Percentiles rank a stretch among this genome's conserved stretches.
These are phyloP conservation scores for Ptychochromis oligacanthus DNA, from an alignment of 2,113 vertebrate genomes.

Conservation along the genomic window DNA sequence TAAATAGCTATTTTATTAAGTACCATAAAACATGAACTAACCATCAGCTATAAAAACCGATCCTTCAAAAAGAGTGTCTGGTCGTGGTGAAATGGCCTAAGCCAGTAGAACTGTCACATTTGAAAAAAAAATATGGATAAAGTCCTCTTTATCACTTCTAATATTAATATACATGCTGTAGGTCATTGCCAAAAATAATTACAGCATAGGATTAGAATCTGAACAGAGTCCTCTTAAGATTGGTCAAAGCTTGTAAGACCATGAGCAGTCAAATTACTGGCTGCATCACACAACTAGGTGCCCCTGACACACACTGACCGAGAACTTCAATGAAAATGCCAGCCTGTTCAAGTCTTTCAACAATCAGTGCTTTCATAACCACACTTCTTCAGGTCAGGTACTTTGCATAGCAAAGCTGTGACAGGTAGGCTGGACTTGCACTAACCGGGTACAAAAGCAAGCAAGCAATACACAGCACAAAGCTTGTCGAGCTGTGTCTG, in stretches of 20 bases:
- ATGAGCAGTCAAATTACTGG: not conserved
- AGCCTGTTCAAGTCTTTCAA: not conserved
- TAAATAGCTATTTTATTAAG: not conserved
- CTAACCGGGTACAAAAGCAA: not conserved
- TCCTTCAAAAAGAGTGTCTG: too few relatives aligned
- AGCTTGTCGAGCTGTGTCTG: not conserved
- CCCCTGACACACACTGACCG: not conserved
- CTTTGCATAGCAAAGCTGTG: slow-evolving; percentile 5
- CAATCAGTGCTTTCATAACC: too few relatives aligned
- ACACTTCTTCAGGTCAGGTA: not conserved
- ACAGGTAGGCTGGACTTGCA: not conserved
- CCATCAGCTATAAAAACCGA: not conserved
- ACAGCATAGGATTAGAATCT: not conserved
- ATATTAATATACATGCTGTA: not conserved
- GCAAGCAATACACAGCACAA: not conserved
- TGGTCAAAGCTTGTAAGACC: not conserved
- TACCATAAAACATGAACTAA: not conserved
- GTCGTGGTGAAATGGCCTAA: too few relatives aligned
- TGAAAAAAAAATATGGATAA: not conserved
- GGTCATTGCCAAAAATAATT: not conserved
- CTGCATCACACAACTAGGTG: not conserved
- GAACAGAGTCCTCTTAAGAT: not conserved
- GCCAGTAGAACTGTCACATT: too few relatives aligned
- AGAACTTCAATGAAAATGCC: not conserved
- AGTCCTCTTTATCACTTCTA: not conserved